Conservation (phyloP, 2,888 invertebrate species). For the Eutolmus rufibarbis region DNA sequence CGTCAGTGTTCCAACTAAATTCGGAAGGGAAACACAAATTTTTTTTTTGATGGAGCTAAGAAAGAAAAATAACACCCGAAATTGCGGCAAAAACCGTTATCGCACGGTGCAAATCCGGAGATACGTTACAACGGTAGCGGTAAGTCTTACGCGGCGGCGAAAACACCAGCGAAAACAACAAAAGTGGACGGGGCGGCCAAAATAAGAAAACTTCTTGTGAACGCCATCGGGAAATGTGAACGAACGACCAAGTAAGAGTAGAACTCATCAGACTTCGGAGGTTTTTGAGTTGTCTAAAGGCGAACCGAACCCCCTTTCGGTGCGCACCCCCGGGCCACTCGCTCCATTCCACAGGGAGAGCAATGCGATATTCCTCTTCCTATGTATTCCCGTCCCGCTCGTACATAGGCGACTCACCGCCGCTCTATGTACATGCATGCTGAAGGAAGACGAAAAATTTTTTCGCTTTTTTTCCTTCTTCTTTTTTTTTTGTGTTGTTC, state of each 20-base stretch:
- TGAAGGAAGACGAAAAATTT: conserved; percentile 42
- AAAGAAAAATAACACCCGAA: not conserved
- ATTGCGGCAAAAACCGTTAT: not conserved
- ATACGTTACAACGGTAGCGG: not conserved
- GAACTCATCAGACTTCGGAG: conserved; percentile 47
- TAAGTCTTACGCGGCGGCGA: not conserved
- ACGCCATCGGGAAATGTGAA: conserved; percentile 50
- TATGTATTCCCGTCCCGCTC: conserved; percentile 32
- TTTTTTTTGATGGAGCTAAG: not conserved
- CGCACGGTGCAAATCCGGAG: not conserved
- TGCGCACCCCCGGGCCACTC: conserved; percentile 1
- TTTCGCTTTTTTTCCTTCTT: conserved; percentile 22
- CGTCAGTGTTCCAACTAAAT: not conserved
- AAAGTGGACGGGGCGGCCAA: conserved; percentile 18
- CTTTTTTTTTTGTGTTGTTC: conserved; percentile 33
- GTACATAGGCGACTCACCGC: not conserved
- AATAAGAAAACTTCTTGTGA: conserved; percentile 39
- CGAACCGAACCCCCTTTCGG: conserved; percentile 40
- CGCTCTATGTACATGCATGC: conserved; percentile 10
- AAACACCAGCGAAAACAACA: not conserved
- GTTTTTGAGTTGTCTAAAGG: conserved; percentile 35
- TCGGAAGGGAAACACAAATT: not conserved
- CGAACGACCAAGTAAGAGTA: conserved; percentile 50
- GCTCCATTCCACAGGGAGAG: conserved; percentile 19
- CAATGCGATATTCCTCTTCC: conserved; percentile 47